A percentile compares a stretch with the other conserved stretches of the same genome.
Conservation (phyloP, 2,113 vertebrate species). For the Corythoichthys intestinalis region DNA sequence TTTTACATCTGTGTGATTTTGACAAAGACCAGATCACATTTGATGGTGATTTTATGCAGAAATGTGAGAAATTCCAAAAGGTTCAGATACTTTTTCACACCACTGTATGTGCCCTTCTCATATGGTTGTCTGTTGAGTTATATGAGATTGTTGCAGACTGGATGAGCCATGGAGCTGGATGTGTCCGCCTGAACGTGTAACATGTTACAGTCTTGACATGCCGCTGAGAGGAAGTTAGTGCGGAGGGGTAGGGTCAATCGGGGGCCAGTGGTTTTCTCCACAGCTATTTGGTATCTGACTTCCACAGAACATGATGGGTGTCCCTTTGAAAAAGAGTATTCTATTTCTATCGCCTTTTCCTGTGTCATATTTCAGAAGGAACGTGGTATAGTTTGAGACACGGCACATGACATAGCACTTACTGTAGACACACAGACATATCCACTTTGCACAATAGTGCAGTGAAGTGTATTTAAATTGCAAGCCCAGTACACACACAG, state of each 20-base stretch:
- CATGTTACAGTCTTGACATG: background rate
- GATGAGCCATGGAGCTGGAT: no score
- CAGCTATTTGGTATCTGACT: slow-evolving; percentile 44
- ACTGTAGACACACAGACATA: slow-evolving; percentile 25
- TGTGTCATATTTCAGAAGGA: slow-evolving; percentile 35
- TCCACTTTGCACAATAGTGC: no score
- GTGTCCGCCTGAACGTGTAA: background rate
- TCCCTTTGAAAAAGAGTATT: slow-evolving; percentile 26
- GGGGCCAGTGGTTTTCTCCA: slow-evolving; percentile 43
- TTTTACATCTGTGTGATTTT: no score
- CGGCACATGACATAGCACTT: slow-evolving; percentile 46
- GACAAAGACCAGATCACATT: no score
- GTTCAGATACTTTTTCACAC: no score
- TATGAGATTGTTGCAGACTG: background rate
- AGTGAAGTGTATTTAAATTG: background rate
- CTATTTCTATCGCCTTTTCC: slow-evolving; percentile 3
- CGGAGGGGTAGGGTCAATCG: slow-evolving; percentile 32
- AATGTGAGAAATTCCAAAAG: no score
- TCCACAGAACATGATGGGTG: slow-evolving; percentile 26
- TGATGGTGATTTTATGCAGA: no score
- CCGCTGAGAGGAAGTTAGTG: slow-evolving; percentile 22
- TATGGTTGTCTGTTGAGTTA: background rate
- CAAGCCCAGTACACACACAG: background rate
- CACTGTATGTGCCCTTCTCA: background rate
- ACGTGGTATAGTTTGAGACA: slow-evolving; percentile 32